These are phyloP conservation scores for Mycetomoellerius zeteki DNA, from an alignment of 1,140 invertebrate genomes.

Conservation along the genomic window DNA sequence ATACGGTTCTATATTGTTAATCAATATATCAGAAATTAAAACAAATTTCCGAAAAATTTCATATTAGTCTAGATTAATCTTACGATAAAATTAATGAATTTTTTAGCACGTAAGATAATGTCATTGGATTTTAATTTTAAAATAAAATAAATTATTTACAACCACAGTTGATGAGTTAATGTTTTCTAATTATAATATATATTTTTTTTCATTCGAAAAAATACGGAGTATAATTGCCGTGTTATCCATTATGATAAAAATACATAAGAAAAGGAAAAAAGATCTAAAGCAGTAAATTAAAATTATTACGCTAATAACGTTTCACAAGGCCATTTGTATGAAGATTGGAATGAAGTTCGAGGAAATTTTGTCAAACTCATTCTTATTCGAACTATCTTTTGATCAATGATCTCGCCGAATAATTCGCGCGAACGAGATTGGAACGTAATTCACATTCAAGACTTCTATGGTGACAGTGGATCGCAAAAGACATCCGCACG, in stretches of 20 bases:
- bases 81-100: background rate
- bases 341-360: background rate
- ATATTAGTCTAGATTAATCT: background rate
- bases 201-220: background rate
- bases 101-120: background rate
- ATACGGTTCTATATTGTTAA: background rate
- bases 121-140: background rate
- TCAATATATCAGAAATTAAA: conserved; percentile 7
- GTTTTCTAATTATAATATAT: background rate
- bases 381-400: conserved; percentile 17
- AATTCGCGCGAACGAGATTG: conserved; percentile 32
- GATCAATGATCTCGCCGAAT: conserved; percentile 33
- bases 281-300: background rate
- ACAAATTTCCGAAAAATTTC: background rate
- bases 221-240: background rate
- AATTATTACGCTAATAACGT: background rate
- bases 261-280: background rate
- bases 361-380: background rate
- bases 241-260: background rate
- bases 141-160: background rate
- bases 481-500: conserved; percentile 56
- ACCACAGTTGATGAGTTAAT: background rate
- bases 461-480: conserved; percentile 24
- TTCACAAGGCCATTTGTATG: background rate
- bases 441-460: conserved; percentile 35